Evolutionary conservation across 2,797 vertebrate genomes (phyloP).

Genomic region (Danionella dracula): DNA sequence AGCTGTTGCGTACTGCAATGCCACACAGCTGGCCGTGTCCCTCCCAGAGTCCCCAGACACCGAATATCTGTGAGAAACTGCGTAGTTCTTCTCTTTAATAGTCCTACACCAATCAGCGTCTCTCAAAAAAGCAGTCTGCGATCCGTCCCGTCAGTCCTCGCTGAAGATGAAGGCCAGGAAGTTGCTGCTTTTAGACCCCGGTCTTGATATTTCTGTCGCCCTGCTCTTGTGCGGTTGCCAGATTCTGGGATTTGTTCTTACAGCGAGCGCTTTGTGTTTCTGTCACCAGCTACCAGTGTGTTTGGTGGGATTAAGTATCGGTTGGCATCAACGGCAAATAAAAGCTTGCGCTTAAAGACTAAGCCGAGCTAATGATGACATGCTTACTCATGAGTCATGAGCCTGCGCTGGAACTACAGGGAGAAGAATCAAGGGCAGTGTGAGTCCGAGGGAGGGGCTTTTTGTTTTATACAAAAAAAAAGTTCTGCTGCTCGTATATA

Average conservation of each 20-base stretch:
- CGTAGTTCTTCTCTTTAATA: slow-evolving; percentile 45
- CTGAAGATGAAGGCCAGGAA: slow-evolving; percentile 9
- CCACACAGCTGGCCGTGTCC: slow-evolving; percentile 49
- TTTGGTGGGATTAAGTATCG: slow-evolving; percentile 62
- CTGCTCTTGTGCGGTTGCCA: slow-evolving; percentile 63
- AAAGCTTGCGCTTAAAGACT: slow-evolving; percentile 43
- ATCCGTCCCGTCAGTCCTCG: slow-evolving; percentile 44
- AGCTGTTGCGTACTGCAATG: slow-evolving; percentile 52
- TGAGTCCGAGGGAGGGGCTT: no score
- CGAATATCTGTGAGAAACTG: slow-evolving; percentile 63
- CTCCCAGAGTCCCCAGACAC: slow-evolving; percentile 42
- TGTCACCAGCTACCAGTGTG: slow-evolving; percentile 69
- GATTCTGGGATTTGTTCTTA: slow-evolving; percentile 65
- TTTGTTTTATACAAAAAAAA: no score
- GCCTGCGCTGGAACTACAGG: not conserved
- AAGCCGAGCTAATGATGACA: slow-evolving; percentile 47
- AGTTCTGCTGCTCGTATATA: no score
- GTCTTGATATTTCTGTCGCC: slow-evolving; percentile 49
- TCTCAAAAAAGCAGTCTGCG: slow-evolving; percentile 33
- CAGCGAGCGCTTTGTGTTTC: slow-evolving; percentile 60
- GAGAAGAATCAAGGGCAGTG: no score
- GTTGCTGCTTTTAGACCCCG: slow-evolving; percentile 21
- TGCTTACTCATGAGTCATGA: not conserved
- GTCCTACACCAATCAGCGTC: slow-evolving; percentile 43
- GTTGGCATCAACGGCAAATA: slow-evolving; percentile 61